Percentiles rank a stretch among this genome's conserved stretches.
Conservation (phyloP, 2,113 vertebrate species). For the Euleptes europaea region DNA sequence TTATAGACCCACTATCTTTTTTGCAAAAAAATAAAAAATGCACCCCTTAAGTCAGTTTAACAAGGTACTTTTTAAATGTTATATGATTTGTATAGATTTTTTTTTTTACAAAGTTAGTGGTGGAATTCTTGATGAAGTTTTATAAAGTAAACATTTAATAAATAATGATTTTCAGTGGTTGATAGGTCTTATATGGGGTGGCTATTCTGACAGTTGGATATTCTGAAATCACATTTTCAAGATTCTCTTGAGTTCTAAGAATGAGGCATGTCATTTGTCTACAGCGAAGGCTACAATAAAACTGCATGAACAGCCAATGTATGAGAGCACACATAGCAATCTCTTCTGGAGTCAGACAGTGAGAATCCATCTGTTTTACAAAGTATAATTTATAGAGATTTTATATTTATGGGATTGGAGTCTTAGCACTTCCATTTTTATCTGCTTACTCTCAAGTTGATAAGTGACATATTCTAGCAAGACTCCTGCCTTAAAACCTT, state of each 20-base stretch:
- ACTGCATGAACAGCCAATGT: not conserved
- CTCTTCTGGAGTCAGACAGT: not conserved
- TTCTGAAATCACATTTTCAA: not conserved
- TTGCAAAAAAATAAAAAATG: too few relatives aligned
- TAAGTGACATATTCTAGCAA: slow-evolving; percentile 11
- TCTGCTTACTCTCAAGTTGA: slow-evolving; percentile 26
- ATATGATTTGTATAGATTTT: not conserved
- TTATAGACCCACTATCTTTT: too few relatives aligned
- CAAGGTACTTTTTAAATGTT: not conserved
- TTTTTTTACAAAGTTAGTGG: not conserved
- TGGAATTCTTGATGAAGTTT: not conserved
- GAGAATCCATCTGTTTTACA: not conserved
- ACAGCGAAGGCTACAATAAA: not conserved
- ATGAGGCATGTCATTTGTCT: not conserved
- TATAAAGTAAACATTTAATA: not conserved
- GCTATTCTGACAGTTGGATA: not conserved
- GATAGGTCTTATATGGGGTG: not conserved
- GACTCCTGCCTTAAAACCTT: slow-evolving; percentile 15
- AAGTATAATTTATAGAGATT: slow-evolving; percentile 9
- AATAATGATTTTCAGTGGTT: not conserved
- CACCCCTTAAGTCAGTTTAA: not conserved
- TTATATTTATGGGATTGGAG: slow-evolving; percentile 23
- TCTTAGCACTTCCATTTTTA: slow-evolving; percentile 15
- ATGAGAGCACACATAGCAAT: not conserved
- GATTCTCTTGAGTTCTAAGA: not conserved